Evolutionary conservation across 2,888 invertebrate genomes (phyloP).

Genomic region (Tetramorium bicarinatum): DNA sequence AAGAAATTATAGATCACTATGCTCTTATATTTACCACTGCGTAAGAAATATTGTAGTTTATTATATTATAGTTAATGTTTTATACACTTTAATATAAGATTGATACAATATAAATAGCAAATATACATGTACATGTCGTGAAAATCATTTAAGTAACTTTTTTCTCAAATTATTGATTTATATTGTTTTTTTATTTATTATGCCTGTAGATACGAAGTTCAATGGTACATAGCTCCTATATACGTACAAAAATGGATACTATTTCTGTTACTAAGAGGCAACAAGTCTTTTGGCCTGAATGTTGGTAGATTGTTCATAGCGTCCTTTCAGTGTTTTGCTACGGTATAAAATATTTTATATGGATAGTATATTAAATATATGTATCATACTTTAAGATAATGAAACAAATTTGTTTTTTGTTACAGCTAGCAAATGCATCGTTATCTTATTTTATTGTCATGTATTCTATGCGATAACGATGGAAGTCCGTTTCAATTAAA

Average conservation of each 20-base stretch:
- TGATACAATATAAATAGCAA: too few relatives aligned
- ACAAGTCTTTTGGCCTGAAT: neutral
- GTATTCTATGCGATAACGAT: neutral
- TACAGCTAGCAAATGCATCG: neutral
- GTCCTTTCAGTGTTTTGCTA: neutral
- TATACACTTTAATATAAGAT: too few relatives aligned
- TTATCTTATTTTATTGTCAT: neutral
- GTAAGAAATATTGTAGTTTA: neutral
- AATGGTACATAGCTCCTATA: neutral
- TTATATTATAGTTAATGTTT: neutral
- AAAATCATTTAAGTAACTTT: neutral
- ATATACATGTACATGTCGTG: neutral
- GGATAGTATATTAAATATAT: neutral
- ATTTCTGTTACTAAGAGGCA: slow-evolving; percentile 9
- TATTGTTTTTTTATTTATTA: neutral
- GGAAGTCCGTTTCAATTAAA: neutral
- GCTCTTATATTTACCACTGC: neutral
- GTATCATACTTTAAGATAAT: neutral
- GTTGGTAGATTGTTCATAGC: neutral
- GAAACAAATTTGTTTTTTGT: neutral
- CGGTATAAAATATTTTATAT: neutral
- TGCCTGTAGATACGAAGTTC: neutral
- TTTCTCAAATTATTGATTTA: neutral
- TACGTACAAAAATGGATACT: neutral
- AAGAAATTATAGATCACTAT: slow-evolving; percentile 1